Evolutionary conservation across 2,888 invertebrate genomes (phyloP).

Genomic region (Diloba caeruleocephala): DNA sequence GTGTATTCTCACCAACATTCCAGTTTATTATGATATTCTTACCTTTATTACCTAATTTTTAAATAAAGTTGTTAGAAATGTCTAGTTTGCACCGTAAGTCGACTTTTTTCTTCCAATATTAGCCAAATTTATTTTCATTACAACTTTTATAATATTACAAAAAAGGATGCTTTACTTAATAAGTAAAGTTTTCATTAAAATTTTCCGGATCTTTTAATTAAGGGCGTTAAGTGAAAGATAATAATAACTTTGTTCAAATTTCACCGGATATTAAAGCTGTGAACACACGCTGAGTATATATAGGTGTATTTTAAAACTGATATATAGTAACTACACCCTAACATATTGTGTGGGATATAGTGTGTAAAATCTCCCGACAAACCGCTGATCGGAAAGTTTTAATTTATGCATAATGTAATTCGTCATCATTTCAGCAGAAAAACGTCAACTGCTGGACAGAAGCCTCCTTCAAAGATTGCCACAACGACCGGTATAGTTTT

Average conservation of each 20-base stretch:
- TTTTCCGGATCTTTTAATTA: constrained; percentile 31
- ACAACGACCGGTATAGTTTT: too few species aligned
- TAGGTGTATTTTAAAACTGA: constrained; percentile 5
- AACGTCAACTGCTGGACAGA: too few species aligned
- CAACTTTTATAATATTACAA: constrained; percentile 16
- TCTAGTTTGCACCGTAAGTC: neutral
- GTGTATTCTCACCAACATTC: too few species aligned
- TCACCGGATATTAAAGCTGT: constrained; percentile 11
- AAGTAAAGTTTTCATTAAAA: constrained; percentile 38
- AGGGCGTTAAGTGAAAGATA: constrained; percentile 11
- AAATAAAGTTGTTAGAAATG: neutral
- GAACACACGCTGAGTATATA: constrained; percentile 18
- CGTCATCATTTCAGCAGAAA: too few species aligned
- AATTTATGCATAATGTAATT: too few species aligned
- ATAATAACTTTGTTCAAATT: constrained; percentile 18
- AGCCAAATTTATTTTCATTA: constrained; percentile 14
- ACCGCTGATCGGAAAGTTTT: too few species aligned
- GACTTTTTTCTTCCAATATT: neutral
- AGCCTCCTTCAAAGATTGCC: too few species aligned
- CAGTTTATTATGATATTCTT: too few species aligned
- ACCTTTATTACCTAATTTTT: too few species aligned
- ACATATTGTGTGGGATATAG: too few species aligned
- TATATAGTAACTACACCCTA: too few species aligned
- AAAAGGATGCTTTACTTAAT: constrained; percentile 13
- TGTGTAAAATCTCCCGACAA: too few species aligned